Evolutionary conservation across 1,140 invertebrate species (phyloP).

Genomic region (Armadillidium nasatum): DNA sequence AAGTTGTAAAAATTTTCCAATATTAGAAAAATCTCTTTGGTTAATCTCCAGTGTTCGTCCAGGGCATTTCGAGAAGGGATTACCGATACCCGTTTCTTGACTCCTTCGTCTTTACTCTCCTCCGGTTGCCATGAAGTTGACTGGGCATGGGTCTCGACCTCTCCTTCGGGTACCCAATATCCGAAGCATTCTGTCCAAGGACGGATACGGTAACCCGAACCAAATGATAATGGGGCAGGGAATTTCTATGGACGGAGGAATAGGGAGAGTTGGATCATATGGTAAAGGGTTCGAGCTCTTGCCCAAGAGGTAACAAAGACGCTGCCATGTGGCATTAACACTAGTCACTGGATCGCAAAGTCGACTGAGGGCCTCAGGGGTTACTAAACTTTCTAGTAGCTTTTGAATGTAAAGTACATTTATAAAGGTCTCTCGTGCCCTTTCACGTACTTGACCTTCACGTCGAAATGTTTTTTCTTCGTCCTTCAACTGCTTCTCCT

Average conservation of each 20-base stretch:
- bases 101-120: not conserved
- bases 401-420: not conserved
- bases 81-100: not conserved
- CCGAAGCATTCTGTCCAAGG: not conserved
- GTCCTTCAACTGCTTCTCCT: not conserved
- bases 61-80: not conserved
- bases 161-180: not conserved
- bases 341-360: not conserved
- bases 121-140: not conserved
- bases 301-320: not conserved
- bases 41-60: not conserved
- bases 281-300: not conserved
- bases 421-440: not conserved
- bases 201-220: not conserved
- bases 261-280: not conserved
- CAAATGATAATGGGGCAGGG: not conserved
- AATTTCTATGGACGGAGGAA: not conserved
- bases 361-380: not conserved
- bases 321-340: not conserved
- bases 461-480: not conserved
- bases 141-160: no score
- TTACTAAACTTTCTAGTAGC: not conserved
- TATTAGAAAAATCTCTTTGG: not conserved
- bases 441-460: not conserved
- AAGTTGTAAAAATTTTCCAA: not conserved